Base-by-base conservation (phyloP, 1,140 invertebrate genomes). In the Schlechtendalia chinensis region DNA sequence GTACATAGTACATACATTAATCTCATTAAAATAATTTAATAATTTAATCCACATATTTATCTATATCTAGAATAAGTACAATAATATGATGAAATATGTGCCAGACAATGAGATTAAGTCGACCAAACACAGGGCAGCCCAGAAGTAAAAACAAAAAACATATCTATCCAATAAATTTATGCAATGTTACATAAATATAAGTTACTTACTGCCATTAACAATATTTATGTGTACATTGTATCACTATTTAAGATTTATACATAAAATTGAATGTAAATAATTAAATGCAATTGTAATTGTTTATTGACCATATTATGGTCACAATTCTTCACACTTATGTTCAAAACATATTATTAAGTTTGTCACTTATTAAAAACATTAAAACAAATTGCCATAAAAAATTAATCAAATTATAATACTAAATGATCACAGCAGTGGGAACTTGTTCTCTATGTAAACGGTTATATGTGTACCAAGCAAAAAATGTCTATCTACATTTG, bases 401-500 rank as follows among this genome's bases (percentile, higher is more conserved):
- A 22, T 50, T 50, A 50, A 69, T 32, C 17, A 67, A 45, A 69
- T 17, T 69, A 47, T 3, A 69, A 50, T 29, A 72, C 50, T 72
- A 54, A 72, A 72, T 19, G 29, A 72, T 72, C 47, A 72, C 69
- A 72, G 69, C 50, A 54, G 69, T 53, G 27, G 17, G 27, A 12
- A 72, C 50, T 27, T 72, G 24, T 72, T 53, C 24, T 72, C 24
- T 5, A 1, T 53, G 24, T 72, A 53, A 45, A 27, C 1, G 10
- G 24, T 53, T n/a, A n/a, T 53, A 29, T 53, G 24, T 27, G 50
- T 53, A 54, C 17, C 47, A 72, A 72, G 69, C 69, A 71, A 53
- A 53, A 53, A 19, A 27, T 69, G 22, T 50, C 47, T 27, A 54
- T 29, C 69, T 72, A 72, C 10, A 54, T 29, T 72, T 72, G 69